Percentiles rank a stretch among this genome's conserved stretches.
These are phyloP conservation scores for Drosophila suboccidentalis DNA, from an alignment of 2,888 invertebrate species.

Conservation along the genomic window DNA sequence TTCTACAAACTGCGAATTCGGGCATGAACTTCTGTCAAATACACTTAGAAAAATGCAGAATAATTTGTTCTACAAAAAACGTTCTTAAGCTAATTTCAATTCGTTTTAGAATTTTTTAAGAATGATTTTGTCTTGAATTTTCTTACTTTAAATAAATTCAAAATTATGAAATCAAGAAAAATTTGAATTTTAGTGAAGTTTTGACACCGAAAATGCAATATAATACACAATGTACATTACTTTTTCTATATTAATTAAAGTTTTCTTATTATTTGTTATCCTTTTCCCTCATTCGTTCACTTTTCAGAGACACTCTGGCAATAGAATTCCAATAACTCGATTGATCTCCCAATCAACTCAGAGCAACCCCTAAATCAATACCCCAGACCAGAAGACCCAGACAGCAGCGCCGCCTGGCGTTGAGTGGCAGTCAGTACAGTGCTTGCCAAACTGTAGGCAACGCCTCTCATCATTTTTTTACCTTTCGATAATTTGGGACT, in stretches of 20 bases:
- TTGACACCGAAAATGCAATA: too few relatives aligned
- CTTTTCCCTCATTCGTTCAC: conserved; percentile 29
- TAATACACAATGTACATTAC: too few relatives aligned
- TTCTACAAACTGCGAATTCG: neutral
- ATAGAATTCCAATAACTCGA: conserved; percentile 53
- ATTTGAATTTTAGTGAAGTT: too few relatives aligned
- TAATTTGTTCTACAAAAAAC: too few relatives aligned
- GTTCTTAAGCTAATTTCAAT: too few relatives aligned
- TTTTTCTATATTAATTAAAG: neutral
- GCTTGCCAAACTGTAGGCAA: conserved; percentile 51
- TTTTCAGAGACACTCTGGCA: neutral
- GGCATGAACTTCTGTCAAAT: neutral
- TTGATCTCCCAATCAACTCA: conserved; percentile 72
- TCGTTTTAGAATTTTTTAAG: too few relatives aligned
- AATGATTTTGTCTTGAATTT: too few relatives aligned
- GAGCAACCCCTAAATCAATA: conserved; percentile 77
- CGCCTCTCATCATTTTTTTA: conserved; percentile 15
- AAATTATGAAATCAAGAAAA: too few relatives aligned
- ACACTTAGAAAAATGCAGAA: too few relatives aligned
- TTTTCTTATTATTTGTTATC: neutral
- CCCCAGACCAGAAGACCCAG: neutral
- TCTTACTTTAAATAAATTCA: too few relatives aligned
- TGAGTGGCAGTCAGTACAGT: conserved; percentile 39
- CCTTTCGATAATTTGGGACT: conserved; percentile 55
- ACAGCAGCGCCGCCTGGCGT: conserved; percentile 63